phyloP scores from a whole-genome alignment of 2,888 invertebrate genomes.

The Dynastes maya region DNA sequence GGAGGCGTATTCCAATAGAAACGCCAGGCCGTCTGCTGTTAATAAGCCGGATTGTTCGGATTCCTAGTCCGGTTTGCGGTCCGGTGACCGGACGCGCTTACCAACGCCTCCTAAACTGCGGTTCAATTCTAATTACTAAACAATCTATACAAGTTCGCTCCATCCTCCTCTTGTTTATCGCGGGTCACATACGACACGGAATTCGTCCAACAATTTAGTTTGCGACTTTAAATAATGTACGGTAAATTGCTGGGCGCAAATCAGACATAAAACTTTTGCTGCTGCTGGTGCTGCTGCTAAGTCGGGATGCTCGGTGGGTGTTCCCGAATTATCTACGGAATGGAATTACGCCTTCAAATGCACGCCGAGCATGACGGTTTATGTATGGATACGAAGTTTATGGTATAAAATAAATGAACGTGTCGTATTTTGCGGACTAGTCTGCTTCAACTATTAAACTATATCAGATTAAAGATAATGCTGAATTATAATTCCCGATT shows the following conservation, averaged over 20 bases:
- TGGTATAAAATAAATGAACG: background rate
- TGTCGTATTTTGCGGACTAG: background rate
- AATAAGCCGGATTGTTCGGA: conserved; percentile 55
- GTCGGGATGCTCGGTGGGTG: background rate
- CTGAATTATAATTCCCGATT: no score
- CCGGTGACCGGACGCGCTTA: conserved; percentile 52
- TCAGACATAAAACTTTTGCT: conserved; percentile 34
- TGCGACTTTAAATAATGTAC: conserved; percentile 45
- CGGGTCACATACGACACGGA: conserved; percentile 46
- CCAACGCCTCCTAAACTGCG: conserved; percentile 52
- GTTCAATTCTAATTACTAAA: conserved; percentile 54
- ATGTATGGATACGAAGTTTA: conserved; percentile 2
- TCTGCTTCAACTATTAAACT: no score
- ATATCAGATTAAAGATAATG: no score
- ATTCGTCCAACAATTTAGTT: conserved; percentile 42
- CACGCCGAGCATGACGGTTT: background rate
- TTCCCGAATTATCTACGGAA: conserved; percentile 10
- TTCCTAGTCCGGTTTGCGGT: conserved; percentile 54
- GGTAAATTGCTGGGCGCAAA: conserved; percentile 42
- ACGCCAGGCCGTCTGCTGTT: conserved; percentile 44
- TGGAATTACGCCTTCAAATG: conserved; percentile 20
- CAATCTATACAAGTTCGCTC: conserved; percentile 51
- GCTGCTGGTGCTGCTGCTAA: background rate
- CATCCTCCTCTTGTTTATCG: conserved; percentile 35
- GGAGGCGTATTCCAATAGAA: conserved; percentile 29